Base-by-base conservation (phyloP, 2,797 vertebrate genomes). In the Agapornis canus region DNA sequence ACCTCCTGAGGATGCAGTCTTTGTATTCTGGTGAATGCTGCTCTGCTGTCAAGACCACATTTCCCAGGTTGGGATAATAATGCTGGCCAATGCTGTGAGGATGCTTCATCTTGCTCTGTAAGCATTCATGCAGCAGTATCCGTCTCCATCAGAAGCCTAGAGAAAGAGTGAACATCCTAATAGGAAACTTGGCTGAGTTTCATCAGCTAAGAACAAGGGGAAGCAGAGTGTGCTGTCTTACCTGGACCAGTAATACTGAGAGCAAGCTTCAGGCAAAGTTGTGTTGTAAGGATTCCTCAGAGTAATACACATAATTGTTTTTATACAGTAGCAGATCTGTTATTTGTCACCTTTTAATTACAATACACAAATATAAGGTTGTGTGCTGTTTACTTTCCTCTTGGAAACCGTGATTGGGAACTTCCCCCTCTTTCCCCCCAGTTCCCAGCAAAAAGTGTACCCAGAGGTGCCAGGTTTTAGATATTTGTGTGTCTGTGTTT, bases 21-120 rank as follows among this genome's bases (percentile, higher is more conserved):
- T 49, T 6, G 1, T 56, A 0, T 65, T 21, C 40, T 35, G 68
- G n/a, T 42, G 39, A 37, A 29, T 25, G 29, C 31, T 52, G 54
- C 54, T 68, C 45, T 68, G 56, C 65, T 61, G 71, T 32, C 48
- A 68, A 6, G 31, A 13, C 11, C 13, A 32, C 5, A 0, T 68
- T 63, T 82, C 40, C 32, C 40, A 27, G 22, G 31, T 17, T 2
- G 4, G 43, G 32, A 32, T 42, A 32, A 11, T 54, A 26, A 32
- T 0, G 0, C 19, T 0, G 0, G 20, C 16, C 31, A 39, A 1
- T 1, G 1, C 81, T 35, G 20, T 32, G 11, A 54, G n/a, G 39
- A 29, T 63, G 8, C 43, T 48, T 57, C 59, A 13, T 65, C 37
- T 63, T 89, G 43, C 48, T 31, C 22, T 37, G 43, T 42, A 40